Conservation (phyloP, 2,888 invertebrate genomes). For the Cremastobaeus sp. region DNA sequence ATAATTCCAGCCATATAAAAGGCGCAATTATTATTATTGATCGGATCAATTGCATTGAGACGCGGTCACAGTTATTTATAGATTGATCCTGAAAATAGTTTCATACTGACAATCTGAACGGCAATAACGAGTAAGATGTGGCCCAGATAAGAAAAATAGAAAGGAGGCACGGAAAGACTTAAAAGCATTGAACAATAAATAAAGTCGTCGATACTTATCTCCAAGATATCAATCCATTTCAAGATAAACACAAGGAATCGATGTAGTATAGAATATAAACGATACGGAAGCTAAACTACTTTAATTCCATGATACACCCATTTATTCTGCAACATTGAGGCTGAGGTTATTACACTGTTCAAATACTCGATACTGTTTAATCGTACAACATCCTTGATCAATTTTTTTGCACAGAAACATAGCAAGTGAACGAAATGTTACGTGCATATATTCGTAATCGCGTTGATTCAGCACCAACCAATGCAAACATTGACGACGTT, state of each 20-base stretch:
- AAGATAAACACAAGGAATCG: slow-evolving; percentile 54
- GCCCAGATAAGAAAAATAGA: slow-evolving; percentile 57
- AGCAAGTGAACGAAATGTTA: too few relatives aligned
- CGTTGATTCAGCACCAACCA: too few relatives aligned
- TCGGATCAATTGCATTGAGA: slow-evolving; percentile 25
- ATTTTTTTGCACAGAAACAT: too few relatives aligned
- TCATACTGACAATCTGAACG: slow-evolving; percentile 54
- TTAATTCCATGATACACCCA: slow-evolving; percentile 63
- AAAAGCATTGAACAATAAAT: slow-evolving; percentile 76
- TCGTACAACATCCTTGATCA: slow-evolving; percentile 30
- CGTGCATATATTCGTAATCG: too few relatives aligned
- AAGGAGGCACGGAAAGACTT: slow-evolving; percentile 60
- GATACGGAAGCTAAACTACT: slow-evolving; percentile 58
- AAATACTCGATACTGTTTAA: slow-evolving; percentile 37
- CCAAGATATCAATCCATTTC: slow-evolving; percentile 63
- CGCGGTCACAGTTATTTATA: slow-evolving; percentile 46
- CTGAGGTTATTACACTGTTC: slow-evolving; percentile 30
- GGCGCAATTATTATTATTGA: slow-evolving; percentile 44
- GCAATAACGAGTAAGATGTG: slow-evolving; percentile 58
- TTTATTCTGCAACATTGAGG: slow-evolving; percentile 58
- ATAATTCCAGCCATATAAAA: slow-evolving; percentile 39
- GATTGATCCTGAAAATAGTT: slow-evolving; percentile 51
- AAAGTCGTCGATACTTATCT: slow-evolving; percentile 68
- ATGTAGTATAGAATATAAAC: slow-evolving; percentile 62
- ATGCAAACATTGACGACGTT: too few relatives aligned